Evolutionary conservation across 1,140 invertebrate species (phyloP), one percentile per base, ranked within the genome.

Genomic region (Drosophila bocki): DNA sequence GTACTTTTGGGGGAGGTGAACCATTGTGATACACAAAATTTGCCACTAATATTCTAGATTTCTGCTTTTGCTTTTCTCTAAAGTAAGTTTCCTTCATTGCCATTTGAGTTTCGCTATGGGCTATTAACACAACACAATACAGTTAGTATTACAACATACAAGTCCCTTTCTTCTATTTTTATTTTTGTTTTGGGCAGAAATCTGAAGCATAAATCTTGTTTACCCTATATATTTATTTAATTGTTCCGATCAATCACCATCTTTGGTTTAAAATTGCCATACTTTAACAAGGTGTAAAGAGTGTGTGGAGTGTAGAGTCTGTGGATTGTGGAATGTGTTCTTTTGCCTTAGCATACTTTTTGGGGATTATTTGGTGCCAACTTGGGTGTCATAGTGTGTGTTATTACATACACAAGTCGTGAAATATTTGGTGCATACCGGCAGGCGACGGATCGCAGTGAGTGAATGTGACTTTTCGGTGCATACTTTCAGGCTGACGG

Each of bases 71-170:
- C 19, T 12, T 47, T 56, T 7, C 17, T 17, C 41, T 78, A 78
- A 78, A 78, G 75, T 78, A 78, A 78, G 57, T 69, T 59, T 56
- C 32, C 50, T 77, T 77, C 75, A 77, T 77, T 77, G 75, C 75
- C 75, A 77, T 77, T 77, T 48, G 63, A 68, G 62, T 58, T 58
- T 76, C 53, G 56, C 33, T 56, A 41, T 75, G 45, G 44, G 53
- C 33, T 69, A 42, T 29, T 19, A 68, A 71, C 44, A 41, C 54
- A 72, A 72, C 51, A 72, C 69, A 72, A 60, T 45, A 72, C 68
- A 60, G 68, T 56, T 3, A 56, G 35, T 56, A 8, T 35, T 41
- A 72, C 67, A 71, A 72, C 69, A 72, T 72, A 59, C 65, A 72
- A 72, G 65, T 72, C 53, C 65, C 44, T 22, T 22, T 22, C 22